A percentile compares a stretch with the other conserved stretches of the same genome.
These are phyloP conservation scores for Podarcis muralis DNA, from an alignment of 2,113 vertebrate genomes.

Conservation along the genomic window DNA sequence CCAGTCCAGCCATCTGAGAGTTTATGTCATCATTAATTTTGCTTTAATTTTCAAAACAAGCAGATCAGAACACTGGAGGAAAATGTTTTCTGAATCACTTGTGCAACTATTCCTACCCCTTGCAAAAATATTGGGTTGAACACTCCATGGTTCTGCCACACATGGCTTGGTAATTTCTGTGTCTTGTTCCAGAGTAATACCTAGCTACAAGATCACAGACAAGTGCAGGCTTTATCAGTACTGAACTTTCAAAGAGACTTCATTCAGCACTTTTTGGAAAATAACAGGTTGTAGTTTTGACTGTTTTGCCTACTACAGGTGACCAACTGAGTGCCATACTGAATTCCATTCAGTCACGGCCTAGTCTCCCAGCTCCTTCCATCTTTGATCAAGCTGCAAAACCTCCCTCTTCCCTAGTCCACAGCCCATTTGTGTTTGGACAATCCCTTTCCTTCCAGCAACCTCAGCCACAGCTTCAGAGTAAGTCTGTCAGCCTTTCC, in stretches of 20 bases:
- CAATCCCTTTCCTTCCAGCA: slow-evolving; percentile 99
- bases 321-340: slow-evolving; percentile 99
- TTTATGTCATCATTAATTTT: background rate
- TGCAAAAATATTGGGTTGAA: slow-evolving; percentile 32
- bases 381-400: slow-evolving; percentile 99
- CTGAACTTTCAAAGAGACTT: slow-evolving; percentile 55
- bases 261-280: slow-evolving; percentile 67
- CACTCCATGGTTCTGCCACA: slow-evolving; percentile 26
- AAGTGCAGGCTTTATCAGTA: slow-evolving; percentile 31
- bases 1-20: background rate
- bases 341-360: slow-evolving; percentile 99
- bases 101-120: background rate
- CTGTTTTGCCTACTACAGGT: slow-evolving; percentile 99
- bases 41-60: background rate
- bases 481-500: slow-evolving; percentile 96
- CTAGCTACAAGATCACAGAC: slow-evolving; percentile 32
- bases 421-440: slow-evolving; percentile 99
- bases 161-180: slow-evolving; percentile 20
- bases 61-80: slow-evolving; percentile 20
- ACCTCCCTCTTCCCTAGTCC: slow-evolving; percentile 97
- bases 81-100: background rate
- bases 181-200: slow-evolving; percentile 16
- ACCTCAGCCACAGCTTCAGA: slow-evolving; percentile 98
- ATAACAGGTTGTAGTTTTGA: slow-evolving; percentile 95
- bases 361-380: slow-evolving; percentile 98